Conservation (phyloP, 2,888 invertebrate species). For the Psylliodes chrysocephalus region DNA sequence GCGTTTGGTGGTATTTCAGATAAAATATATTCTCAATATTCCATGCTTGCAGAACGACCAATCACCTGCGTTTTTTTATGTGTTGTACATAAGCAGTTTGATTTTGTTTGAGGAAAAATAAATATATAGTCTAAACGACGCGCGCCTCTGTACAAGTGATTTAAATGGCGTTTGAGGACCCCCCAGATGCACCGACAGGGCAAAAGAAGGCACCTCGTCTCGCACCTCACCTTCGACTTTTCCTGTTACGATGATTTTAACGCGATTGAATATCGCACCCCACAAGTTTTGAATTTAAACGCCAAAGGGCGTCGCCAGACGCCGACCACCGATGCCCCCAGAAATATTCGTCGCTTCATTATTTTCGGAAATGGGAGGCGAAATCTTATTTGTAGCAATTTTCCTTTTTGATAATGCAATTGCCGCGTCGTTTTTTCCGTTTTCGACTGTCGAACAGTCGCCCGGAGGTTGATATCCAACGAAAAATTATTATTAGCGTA, state of each 20-base stretch:
- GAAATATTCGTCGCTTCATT: constrained; percentile 50
- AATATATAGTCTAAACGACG: too few relatives aligned
- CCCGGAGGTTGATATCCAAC: background rate
- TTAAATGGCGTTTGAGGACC: constrained; percentile 5
- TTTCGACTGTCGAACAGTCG: background rate
- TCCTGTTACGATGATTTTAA: constrained; percentile 40
- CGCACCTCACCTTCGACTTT: constrained; percentile 32
- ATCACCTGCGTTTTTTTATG: too few relatives aligned
- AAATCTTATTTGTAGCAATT: constrained; percentile 55
- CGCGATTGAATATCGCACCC: constrained; percentile 39
- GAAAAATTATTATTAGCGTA: constrained; percentile 21
- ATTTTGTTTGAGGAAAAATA: too few relatives aligned
- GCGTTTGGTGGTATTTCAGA: too few relatives aligned
- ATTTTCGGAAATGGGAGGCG: constrained; percentile 53
- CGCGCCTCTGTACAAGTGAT: background rate
- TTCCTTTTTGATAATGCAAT: constrained; percentile 41
- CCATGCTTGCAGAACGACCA: too few relatives aligned
- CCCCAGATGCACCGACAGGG: constrained; percentile 21
- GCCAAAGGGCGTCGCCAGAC: constrained; percentile 50
- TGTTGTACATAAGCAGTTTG: too few relatives aligned
- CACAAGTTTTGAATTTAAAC: constrained; percentile 30
- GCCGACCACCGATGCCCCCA: constrained; percentile 32
- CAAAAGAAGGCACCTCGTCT: too few relatives aligned
- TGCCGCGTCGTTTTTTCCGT: constrained; percentile 26
- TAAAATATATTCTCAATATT: too few relatives aligned